Percentiles rank a stretch among this genome's conserved stretches.
Evolutionary conservation across 2,113 vertebrate genomes (phyloP).

Genomic region (Rhineura floridana): DNA sequence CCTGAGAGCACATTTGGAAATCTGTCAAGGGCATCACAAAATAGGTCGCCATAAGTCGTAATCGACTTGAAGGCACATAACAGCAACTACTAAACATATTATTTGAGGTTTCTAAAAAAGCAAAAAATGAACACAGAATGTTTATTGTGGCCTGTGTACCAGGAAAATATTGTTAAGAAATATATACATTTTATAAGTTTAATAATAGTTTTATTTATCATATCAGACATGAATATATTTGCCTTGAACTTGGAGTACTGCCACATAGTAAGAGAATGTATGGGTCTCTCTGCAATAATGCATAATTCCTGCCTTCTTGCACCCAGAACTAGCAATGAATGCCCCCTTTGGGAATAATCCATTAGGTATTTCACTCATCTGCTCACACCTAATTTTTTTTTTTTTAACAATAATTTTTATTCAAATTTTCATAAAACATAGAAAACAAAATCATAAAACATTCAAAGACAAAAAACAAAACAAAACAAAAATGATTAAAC

Average conservation of each 20-base stretch:
- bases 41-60: too few species aligned
- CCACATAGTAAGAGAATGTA: background rate
- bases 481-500: too few species aligned
- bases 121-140: background rate
- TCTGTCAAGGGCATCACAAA: background rate
- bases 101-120: background rate
- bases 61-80: too few species aligned
- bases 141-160: background rate
- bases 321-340: background rate
- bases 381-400: background rate
- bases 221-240: background rate
- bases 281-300: background rate
- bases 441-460: too few species aligned
- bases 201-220: background rate
- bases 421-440: too few species aligned
- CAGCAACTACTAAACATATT: background rate
- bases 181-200: background rate
- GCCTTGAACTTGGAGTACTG: background rate
- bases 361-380: background rate
- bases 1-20: too few species aligned
- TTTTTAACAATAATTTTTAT: too few species aligned
- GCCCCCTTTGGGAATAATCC: background rate
- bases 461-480: too few species aligned
- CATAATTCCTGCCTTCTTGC: background rate
- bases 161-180: background rate